Percentiles rank a stretch among this genome's conserved stretches.
These are phyloP conservation scores for Pedicia rivosa DNA, from an alignment of 2,888 invertebrate species.

Conservation along the genomic window DNA sequence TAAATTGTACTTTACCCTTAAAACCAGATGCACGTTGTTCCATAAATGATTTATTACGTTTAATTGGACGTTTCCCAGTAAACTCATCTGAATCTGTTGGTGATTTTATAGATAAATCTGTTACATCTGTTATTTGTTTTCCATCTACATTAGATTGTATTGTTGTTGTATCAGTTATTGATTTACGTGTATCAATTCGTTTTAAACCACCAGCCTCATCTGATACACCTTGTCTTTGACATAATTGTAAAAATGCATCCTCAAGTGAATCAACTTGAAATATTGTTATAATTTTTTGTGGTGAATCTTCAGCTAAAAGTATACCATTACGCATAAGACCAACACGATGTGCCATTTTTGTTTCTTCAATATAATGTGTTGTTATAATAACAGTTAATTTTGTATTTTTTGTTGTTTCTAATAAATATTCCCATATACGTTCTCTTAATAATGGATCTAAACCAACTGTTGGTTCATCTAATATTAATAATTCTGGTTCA, in stretches of 20 bases:
- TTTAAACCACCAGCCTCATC: conserved; percentile 17
- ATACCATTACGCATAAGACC: conserved; percentile 78
- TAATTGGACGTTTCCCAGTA: neutral
- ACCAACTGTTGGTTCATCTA: conserved; percentile 92
- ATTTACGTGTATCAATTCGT: neutral
- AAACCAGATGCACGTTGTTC: conserved; percentile 11
- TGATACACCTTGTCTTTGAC: conserved; percentile 35
- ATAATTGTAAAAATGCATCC: conserved; percentile 72
- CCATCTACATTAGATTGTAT: neutral
- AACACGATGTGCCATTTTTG: conserved; percentile 65
- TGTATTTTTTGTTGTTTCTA: conserved; percentile 48
- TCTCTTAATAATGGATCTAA: conserved; percentile 77
- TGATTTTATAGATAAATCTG: neutral
- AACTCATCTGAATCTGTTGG: neutral
- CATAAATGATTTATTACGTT: conserved; percentile 8
- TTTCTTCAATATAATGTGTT: conserved; percentile 91
- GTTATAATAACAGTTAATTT: conserved; percentile 78
- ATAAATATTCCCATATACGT: conserved; percentile 78
- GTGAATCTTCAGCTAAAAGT: conserved; percentile 72
- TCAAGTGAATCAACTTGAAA: conserved; percentile 64
- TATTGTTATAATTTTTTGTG: conserved; percentile 47
- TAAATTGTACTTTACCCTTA: conserved; percentile 22
- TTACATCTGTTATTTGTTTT: too few species aligned
- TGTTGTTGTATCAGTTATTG: neutral
- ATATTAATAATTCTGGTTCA: conserved; percentile 70